Percentiles rank a stretch among this genome's conserved stretches.
These are phyloP conservation scores for Bucorvus abyssinicus DNA, from an alignment of 2,797 vertebrate species.

Conservation along the genomic window DNA sequence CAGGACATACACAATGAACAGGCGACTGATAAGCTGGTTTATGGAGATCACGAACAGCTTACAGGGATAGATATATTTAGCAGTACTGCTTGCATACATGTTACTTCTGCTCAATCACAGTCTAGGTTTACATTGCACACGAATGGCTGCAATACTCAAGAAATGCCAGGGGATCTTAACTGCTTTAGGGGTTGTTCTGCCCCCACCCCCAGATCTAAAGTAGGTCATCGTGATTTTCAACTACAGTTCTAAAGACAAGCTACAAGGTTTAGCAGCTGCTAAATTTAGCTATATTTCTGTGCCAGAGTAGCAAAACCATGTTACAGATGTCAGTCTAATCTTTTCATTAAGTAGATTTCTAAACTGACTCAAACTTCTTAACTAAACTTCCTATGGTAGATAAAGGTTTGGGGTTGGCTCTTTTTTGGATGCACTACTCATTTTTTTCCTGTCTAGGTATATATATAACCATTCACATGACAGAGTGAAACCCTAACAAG, in stretches of 20 bases:
- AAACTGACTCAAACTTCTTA: background rate
- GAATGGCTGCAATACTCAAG: constrained; percentile 32
- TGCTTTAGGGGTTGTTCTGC: constrained; percentile 38
- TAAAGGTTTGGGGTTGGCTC: background rate
- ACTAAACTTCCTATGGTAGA: background rate
- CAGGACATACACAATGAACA: background rate
- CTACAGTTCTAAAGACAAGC: background rate
- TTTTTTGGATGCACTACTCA: background rate
- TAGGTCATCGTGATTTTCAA: background rate
- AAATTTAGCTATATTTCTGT: background rate
- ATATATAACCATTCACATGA: background rate
- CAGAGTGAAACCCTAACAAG: background rate
- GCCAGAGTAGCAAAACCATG: background rate
- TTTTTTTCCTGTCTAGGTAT: background rate
- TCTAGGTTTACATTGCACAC: constrained; percentile 35
- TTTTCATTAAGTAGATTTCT: background rate
- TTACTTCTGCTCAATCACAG: constrained; percentile 41
- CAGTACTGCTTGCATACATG: background rate
- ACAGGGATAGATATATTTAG: background rate
- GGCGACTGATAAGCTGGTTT: background rate
- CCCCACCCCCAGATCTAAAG: background rate
- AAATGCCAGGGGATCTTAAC: constrained; percentile 74
- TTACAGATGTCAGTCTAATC: background rate
- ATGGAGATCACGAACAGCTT: constrained; percentile 22
- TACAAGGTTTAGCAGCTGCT: background rate